Percentiles rank a stretch among this genome's conserved stretches.
phyloP scores from a whole-genome alignment of 2,888 invertebrate genomes.

The Chrysotoxum bicinctum region DNA sequence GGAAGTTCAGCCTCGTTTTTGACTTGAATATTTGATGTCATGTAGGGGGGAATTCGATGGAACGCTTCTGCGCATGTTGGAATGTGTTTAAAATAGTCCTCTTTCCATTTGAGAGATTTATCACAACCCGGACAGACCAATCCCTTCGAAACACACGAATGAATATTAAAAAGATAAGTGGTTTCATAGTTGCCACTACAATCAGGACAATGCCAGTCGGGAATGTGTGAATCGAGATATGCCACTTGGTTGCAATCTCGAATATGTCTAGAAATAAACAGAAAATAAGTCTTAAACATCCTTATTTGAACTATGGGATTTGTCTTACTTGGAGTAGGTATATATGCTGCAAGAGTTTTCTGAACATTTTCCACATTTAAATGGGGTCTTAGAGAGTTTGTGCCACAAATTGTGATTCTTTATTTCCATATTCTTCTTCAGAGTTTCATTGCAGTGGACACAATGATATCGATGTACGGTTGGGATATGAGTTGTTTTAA shows the following conservation, averaged over 20 bases:
- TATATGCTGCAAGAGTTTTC: slow-evolving; percentile 77
- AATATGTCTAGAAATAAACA: slow-evolving; percentile 76
- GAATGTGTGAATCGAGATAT: slow-evolving; percentile 74
- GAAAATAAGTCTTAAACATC: background rate
- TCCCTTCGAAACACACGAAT: slow-evolving; percentile 78
- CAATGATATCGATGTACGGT: slow-evolving; percentile 80
- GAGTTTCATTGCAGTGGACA: slow-evolving; percentile 82
- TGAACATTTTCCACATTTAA: slow-evolving; percentile 82
- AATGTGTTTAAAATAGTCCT: slow-evolving; percentile 78
- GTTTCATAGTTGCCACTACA: slow-evolving; percentile 79
- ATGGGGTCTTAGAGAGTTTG: slow-evolving; percentile 79
- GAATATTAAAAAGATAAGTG: slow-evolving; percentile 80
- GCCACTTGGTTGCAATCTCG: slow-evolving; percentile 76
- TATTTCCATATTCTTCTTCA: slow-evolving; percentile 79
- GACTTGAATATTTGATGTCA: slow-evolving; percentile 62
- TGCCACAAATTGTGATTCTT: slow-evolving; percentile 82
- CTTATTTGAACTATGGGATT: background rate
- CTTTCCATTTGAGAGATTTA: slow-evolving; percentile 75
- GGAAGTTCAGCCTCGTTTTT: slow-evolving; percentile 63
- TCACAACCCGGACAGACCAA: slow-evolving; percentile 79
- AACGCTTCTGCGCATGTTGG: slow-evolving; percentile 76
- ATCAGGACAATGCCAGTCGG: slow-evolving; percentile 79
- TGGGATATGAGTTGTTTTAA: slow-evolving; percentile 76
- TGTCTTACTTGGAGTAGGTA: slow-evolving; percentile 74
- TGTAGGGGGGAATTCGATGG: slow-evolving; percentile 57